Base-by-base conservation (phyloP, 2,113 vertebrate species). In the Nannospalax galili region DNA sequence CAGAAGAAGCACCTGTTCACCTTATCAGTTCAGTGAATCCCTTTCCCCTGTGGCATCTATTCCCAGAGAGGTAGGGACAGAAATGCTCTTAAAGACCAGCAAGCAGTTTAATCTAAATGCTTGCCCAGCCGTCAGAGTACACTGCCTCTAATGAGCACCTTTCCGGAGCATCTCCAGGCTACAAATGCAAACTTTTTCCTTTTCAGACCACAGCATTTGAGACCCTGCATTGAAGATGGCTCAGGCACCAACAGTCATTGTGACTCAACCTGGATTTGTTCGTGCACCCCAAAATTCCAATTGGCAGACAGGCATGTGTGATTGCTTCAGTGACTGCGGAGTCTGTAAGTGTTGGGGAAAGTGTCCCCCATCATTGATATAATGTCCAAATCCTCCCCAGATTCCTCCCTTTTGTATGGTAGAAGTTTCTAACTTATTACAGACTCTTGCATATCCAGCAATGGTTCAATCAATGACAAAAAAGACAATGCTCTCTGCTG, bases 221-320 rank as follows among this genome's bases (percentile, higher is more conserved):
- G 88, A 79, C 4, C 42, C 56, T 14, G 12, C 20, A 0, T 30
- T 19, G 7, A 77, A 67, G 60, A 97, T 97, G 97, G 92, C 77
- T 40, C 91, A 91, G 62, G 1, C 32, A 2, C 52, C 92, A 0
- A 26, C 91, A 42, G 96, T 97, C 28, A 48, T 97, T 0, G 81
- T 97, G 58, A 95, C 94, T 48, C 97, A 97, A 65, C 95, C 97
- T 4, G 84, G 70, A 91, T 0, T 0, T 3, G 22, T n/a, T 1
- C 15, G 80, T 0, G 0, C 19, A 0, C 14, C 1, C 5, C 78
- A 95, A 0, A 86, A 37, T 0, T 90, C 26, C 84, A 6, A 2
- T 0, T 98, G 98, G 98, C 98, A 98, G 92, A 98, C 98, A 0
- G 93, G 96, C 56, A 7, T 98, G 92, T 88, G 94, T 12, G 98